A percentile compares a stretch with the other conserved stretches of the same genome.
Conservation (phyloP, 2,113 vertebrate species). For the Myrmecophaga tridactyla region DNA sequence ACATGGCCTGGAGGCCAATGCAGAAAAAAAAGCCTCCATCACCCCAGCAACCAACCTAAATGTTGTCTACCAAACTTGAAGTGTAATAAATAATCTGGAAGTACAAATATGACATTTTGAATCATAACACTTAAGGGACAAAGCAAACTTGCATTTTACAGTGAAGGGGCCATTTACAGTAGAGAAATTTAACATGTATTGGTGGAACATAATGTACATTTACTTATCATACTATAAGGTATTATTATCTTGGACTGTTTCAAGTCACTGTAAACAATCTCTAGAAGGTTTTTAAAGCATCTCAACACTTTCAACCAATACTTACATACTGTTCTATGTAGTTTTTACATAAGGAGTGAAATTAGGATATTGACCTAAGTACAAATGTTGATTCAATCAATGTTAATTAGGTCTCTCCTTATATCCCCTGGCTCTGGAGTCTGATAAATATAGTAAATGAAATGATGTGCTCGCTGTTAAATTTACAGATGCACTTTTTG, state of each 20-base stretch:
- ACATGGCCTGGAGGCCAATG: too few species aligned
- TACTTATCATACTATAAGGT: neutral
- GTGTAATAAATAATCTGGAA: neutral
- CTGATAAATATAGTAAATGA: neutral
- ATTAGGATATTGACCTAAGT: conserved; percentile 9
- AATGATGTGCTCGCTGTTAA: neutral
- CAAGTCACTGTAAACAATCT: neutral
- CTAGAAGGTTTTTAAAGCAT: neutral
- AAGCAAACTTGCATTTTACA: neutral
- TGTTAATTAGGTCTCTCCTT: neutral
- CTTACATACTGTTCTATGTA: neutral
- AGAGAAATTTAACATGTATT: neutral
- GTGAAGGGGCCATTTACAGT: neutral
- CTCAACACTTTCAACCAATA: neutral
- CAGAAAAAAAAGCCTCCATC: neutral
- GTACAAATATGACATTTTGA: neutral
- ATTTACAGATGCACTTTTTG: neutral
- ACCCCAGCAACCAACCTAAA: neutral
- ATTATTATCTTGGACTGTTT: too few species aligned
- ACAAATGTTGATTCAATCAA: neutral
- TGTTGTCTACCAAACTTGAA: neutral
- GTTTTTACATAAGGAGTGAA: neutral
- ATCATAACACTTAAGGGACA: neutral
- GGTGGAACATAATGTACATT: neutral
- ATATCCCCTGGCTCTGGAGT: neutral